Evolutionary conservation across 2,888 invertebrate species (phyloP).

Genomic region (Xestia c-nigrum): DNA sequence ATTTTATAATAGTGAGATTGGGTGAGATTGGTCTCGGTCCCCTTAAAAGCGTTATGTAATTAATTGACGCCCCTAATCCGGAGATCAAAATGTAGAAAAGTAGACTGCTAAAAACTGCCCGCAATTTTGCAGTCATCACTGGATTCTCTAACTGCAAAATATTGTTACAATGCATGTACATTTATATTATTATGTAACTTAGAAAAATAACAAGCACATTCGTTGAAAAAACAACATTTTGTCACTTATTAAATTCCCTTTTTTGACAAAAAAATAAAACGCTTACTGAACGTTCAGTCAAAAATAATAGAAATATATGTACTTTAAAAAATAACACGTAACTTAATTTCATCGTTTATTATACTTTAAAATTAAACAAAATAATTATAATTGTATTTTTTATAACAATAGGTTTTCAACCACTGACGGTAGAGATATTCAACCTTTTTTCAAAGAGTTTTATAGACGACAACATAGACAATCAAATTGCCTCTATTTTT

Average conservation of each 20-base stretch:
- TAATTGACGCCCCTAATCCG: background rate
- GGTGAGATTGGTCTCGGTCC: too few relatives aligned
- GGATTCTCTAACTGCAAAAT: slow-evolving; percentile 32
- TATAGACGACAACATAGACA: slow-evolving; percentile 15
- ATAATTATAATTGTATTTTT: slow-evolving; percentile 23
- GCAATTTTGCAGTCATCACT: slow-evolving; percentile 10
- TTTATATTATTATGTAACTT: slow-evolving; percentile 39
- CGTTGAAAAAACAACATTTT: slow-evolving; percentile 43
- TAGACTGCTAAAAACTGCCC: slow-evolving; percentile 26
- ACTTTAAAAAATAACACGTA: slow-evolving; percentile 44
- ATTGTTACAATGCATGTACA: slow-evolving; percentile 16
- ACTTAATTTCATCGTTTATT: slow-evolving; percentile 22
- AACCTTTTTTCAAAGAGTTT: slow-evolving; percentile 19
- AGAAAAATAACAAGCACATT: slow-evolving; percentile 55
- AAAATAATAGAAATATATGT: slow-evolving; percentile 41
- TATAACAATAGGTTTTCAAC: slow-evolving; percentile 53
- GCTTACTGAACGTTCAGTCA: background rate
- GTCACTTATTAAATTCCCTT: slow-evolving; percentile 23
- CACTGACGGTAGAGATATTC: slow-evolving; percentile 34
- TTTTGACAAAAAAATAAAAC: slow-evolving; percentile 12
- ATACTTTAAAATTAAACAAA: slow-evolving; percentile 28
- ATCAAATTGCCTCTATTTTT: slow-evolving; percentile 34
- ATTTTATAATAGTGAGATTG: too few relatives aligned
- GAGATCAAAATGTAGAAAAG: too few relatives aligned
- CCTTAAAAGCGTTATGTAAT: too few relatives aligned